Conservation (phyloP, 2,797 vertebrate species). For the Gorsachius magnificus region DNA sequence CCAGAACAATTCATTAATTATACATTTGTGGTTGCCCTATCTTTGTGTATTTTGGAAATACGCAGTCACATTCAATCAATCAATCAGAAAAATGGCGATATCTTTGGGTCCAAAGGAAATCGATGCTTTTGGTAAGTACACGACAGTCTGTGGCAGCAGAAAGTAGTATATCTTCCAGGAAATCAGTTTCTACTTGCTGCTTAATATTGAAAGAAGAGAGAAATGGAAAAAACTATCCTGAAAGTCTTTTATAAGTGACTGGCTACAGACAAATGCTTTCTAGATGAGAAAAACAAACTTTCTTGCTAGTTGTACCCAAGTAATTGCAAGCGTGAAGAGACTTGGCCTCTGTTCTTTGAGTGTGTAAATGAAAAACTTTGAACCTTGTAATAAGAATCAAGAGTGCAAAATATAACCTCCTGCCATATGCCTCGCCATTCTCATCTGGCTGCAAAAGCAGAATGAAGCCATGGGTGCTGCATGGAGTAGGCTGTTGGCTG, state of each 20-base stretch:
- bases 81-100: slow-evolving; percentile 42
- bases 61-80: slow-evolving; percentile 48
- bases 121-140: slow-evolving; percentile 32
- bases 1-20: slow-evolving; percentile 64
- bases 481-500: not conserved
- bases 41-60: slow-evolving; percentile 63
- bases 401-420: slow-evolving; percentile 3
- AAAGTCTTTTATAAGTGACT: not conserved
- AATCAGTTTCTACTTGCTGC: slow-evolving; percentile 20
- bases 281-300: slow-evolving; percentile 22
- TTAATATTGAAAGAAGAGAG: slow-evolving; percentile 52
- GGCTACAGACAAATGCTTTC: not conserved
- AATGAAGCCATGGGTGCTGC: not conserved
- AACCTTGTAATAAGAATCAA: slow-evolving; percentile 13
- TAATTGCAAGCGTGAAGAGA: slow-evolving; percentile 50
- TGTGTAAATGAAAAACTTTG: slow-evolving; percentile 45
- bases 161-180: not conserved
- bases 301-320: not conserved
- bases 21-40: slow-evolving; percentile 55
- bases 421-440: not conserved
- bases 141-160: not conserved
- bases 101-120: slow-evolving; percentile 60
- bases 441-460: slow-evolving; percentile 50
- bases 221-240: slow-evolving; percentile 20
- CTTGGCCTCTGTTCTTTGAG: not conserved